Evolutionary conservation across 2,797 vertebrate species (phyloP).

Genomic region (Schizopygopsis malacanthus): DNA sequence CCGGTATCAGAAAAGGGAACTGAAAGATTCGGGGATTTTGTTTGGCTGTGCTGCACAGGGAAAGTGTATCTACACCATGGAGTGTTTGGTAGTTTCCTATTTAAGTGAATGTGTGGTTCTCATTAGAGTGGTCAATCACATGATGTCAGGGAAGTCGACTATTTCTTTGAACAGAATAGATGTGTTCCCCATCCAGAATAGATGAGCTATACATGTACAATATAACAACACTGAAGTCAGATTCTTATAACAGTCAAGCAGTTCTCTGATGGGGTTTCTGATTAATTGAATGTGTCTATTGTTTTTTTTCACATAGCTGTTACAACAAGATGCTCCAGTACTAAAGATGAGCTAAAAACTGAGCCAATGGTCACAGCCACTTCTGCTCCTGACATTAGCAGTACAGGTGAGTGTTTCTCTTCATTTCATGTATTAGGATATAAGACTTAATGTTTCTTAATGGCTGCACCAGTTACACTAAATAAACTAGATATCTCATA

Average conservation of each 20-base stretch:
- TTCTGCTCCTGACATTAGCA: constrained; percentile 49
- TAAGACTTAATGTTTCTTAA: background rate
- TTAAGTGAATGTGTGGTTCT: constrained; percentile 34
- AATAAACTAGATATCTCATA: background rate
- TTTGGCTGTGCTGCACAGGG: constrained; percentile 54
- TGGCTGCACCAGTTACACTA: background rate
- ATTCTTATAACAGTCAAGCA: background rate
- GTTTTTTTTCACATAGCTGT: constrained; percentile 19
- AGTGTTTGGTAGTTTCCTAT: constrained; percentile 52
- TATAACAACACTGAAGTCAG: background rate
- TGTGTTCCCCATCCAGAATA: background rate
- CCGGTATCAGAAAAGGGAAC: constrained; percentile 51
- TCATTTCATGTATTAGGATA: background rate
- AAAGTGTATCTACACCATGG: constrained; percentile 55
- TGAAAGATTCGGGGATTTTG: constrained; percentile 55
- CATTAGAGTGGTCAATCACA: constrained; percentile 54
- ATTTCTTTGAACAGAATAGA: constrained; percentile 20
- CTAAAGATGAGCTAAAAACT: constrained; percentile 36
- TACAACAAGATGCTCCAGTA: constrained; percentile 26
- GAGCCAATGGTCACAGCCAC: constrained; percentile 21
- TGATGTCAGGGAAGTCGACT: constrained; percentile 42
- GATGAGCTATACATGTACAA: background rate
- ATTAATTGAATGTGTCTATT: background rate
- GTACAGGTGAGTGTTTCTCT: constrained; percentile 60
- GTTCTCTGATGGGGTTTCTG: background rate